A percentile compares a stretch with the other conserved stretches of the same genome.
Evolutionary conservation across 2,888 invertebrate genomes (phyloP).

Genomic region (Hybos culiciformis): DNA sequence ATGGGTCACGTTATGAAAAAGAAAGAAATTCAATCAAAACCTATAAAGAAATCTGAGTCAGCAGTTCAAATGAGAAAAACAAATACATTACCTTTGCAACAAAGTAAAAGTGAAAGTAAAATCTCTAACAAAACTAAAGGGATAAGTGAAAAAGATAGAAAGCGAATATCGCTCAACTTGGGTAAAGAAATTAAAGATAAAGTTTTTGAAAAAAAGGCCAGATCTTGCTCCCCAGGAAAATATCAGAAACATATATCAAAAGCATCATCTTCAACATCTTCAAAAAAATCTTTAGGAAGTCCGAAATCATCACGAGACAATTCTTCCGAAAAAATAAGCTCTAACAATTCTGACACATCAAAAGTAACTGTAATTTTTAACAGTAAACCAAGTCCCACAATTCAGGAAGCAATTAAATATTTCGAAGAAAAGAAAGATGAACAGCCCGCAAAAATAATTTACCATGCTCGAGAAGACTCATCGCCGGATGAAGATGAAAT

Average conservation of each 20-base stretch:
- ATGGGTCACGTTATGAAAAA: conserved; percentile 27
- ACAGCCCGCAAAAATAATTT: conserved; percentile 38
- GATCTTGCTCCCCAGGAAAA: conserved; percentile 10
- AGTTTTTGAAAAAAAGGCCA: conserved; percentile 12
- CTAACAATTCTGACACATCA: conserved; percentile 58
- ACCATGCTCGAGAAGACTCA: conserved; percentile 41
- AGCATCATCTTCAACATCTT: not conserved
- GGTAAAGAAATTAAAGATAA: conserved; percentile 59
- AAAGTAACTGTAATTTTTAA: conserved; percentile 53
- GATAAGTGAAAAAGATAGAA: conserved; percentile 52
- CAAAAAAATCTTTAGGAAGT: not conserved
- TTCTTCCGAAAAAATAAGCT: conserved; percentile 35
- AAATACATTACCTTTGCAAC: too few species aligned
- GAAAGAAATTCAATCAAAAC: conserved; percentile 23
- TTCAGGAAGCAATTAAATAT: conserved; percentile 57
- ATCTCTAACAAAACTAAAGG: conserved; percentile 2
- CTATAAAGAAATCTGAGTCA: too few species aligned
- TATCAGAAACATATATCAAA: not conserved
- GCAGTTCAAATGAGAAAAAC: too few species aligned
- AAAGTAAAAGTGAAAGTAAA: too few species aligned
- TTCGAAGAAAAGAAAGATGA: conserved; percentile 55
- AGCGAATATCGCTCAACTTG: conserved; percentile 53
- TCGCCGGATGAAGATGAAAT: conserved; percentile 38
- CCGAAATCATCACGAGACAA: not conserved
- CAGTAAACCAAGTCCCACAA: conserved; percentile 43